Conservation (phyloP, 2,888 invertebrate genomes). For the Gymnosoma rotundatum region DNA sequence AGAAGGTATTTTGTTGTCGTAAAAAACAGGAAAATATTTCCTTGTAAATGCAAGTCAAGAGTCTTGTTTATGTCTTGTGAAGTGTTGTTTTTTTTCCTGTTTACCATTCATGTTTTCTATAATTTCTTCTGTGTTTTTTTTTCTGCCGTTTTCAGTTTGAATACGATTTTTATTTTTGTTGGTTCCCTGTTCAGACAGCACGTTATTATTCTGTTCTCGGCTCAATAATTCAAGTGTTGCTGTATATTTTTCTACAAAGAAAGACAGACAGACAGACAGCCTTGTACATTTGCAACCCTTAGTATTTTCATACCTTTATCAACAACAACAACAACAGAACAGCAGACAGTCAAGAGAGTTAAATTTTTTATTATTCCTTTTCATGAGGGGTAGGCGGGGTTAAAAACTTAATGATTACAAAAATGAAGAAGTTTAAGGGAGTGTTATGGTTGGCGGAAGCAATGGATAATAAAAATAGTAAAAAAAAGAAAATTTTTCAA, state of each 20-base stretch:
- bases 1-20: conserved; percentile 26
- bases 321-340: conserved; percentile 27
- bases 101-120: conserved; percentile 60
- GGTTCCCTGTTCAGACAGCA: conserved; percentile 59
- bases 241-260: conserved; percentile 24
- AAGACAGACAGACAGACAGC: not conserved
- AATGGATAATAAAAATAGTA: conserved; percentile 1
- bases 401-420: conserved; percentile 54
- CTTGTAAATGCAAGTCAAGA: conserved; percentile 70
- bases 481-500: conserved; percentile 12
- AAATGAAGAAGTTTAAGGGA: not conserved
- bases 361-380: conserved; percentile 33
- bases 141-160: conserved; percentile 7
- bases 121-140: conserved; percentile 12
- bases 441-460: not conserved
- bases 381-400: conserved; percentile 7
- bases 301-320: conserved; percentile 12
- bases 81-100: conserved; percentile 60
- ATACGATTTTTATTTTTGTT: conserved; percentile 15
- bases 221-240: conserved; percentile 66
- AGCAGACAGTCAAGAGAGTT: conserved; percentile 64
- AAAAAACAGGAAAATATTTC: conserved; percentile 26
- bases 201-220: conserved; percentile 68
- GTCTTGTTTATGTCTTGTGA: conserved; percentile 70
- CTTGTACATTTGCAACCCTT: conserved; percentile 36